Evolutionary conservation across 2,113 vertebrate species (phyloP).

Genomic region (Malurus elegans): DNA sequence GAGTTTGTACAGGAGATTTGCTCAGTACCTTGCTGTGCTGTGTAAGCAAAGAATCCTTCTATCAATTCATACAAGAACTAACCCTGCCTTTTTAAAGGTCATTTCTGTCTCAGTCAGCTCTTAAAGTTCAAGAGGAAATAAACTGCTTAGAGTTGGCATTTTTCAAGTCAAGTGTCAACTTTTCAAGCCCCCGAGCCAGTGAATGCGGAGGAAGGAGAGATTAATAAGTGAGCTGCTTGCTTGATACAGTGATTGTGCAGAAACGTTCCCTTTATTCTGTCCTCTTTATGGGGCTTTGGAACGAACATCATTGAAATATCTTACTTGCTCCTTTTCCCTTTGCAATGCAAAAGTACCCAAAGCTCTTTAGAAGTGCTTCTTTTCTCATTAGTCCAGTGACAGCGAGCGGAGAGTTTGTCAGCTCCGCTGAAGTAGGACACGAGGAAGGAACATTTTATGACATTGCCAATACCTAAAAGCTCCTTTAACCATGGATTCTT

Average conservation of each 20-base stretch:
- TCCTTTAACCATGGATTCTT: conserved; percentile 13
- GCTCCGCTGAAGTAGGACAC: not conserved
- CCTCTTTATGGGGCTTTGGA: conserved; percentile 1
- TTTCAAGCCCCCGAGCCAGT: conserved; percentile 44
- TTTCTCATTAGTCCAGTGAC: conserved; percentile 41
- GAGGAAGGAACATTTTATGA: not conserved
- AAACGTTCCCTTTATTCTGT: not conserved
- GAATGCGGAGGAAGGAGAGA: conserved; percentile 35
- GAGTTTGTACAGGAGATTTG: conserved; percentile 50
- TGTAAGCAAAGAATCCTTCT: conserved; percentile 56
- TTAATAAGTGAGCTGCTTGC: conserved; percentile 55
- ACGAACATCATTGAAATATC: conserved; percentile 1
- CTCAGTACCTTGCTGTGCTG: conserved; percentile 25
- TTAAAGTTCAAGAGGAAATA: conserved; percentile 80
- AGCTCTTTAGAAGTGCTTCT: conserved; percentile 26
- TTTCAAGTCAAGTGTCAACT: conserved; percentile 76
- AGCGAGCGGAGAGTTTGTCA: not conserved
- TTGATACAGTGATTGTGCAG: conserved; percentile 54
- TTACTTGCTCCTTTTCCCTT: conserved; percentile 46
- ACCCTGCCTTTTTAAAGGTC: conserved; percentile 76
- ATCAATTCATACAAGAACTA: conserved; percentile 57
- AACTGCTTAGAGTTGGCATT: conserved; percentile 77
- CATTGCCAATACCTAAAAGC: conserved; percentile 4
- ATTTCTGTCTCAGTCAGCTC: conserved; percentile 71
- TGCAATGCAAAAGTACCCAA: conserved; percentile 8